Conservation (phyloP, 2,797 vertebrate species). For the Rhabdophis nuchalis region DNA sequence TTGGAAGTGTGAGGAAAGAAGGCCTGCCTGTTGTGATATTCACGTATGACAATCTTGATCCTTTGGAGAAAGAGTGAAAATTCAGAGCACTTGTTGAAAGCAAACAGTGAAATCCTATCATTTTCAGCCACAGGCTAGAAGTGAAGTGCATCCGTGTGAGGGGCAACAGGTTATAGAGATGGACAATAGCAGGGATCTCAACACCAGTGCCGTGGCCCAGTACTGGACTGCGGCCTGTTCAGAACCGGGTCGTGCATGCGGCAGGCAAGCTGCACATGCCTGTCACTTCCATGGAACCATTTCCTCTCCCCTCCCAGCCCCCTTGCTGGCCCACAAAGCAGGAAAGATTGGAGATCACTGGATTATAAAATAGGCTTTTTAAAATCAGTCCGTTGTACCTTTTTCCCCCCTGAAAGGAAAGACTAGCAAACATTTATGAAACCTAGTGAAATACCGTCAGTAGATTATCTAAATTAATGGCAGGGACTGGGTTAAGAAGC, state of each 20-base stretch:
- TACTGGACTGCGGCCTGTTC: not conserved
- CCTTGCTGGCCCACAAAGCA: not conserved
- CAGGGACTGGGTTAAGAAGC: not conserved
- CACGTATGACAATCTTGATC: not conserved
- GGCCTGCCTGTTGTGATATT: not conserved
- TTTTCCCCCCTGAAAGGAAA: not conserved
- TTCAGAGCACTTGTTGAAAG: not conserved
- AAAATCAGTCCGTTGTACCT: not conserved
- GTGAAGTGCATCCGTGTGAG: not conserved
- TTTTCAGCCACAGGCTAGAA: not conserved
- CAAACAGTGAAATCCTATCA: not conserved
- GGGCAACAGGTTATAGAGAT: not conserved
- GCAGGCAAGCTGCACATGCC: not conserved
- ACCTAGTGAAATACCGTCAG: not conserved
- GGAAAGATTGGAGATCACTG: not conserved
- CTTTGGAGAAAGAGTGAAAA: not conserved
- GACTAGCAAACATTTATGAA: not conserved
- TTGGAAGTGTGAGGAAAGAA: not conserved
- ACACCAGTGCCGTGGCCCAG: rapidly evolving
- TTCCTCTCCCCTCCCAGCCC: not conserved
- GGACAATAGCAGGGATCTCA: not conserved
- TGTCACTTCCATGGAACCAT: not conserved
- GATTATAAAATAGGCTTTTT: not conserved
- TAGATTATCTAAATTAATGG: not conserved
- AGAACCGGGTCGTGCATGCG: rapidly evolving